A percentile compares a stretch with the other conserved stretches of the same genome.
Conservation (phyloP, 37 sponge, comb jelly and placozoan genomes). For the Aphrocallistes beatrix region DNA sequence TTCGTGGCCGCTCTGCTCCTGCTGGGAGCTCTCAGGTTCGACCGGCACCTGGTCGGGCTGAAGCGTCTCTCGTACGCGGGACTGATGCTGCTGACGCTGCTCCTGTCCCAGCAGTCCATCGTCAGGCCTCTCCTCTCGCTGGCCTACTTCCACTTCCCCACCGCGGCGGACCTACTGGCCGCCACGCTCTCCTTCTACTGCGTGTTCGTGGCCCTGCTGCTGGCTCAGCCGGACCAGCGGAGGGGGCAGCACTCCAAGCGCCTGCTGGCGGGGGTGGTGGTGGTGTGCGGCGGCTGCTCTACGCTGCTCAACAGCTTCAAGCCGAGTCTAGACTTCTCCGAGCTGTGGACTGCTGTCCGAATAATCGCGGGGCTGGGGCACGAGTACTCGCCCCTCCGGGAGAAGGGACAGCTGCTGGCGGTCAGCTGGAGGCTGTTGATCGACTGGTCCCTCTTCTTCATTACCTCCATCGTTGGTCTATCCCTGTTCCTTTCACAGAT, state of each 20-base stretch:
- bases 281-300: neutral
- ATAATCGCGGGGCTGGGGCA: neutral
- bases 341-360: neutral
- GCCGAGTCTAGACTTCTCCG: neutral
- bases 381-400: neutral
- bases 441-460: conserved; percentile 1
- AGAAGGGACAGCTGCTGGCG: neutral
- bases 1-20: neutral
- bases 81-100: neutral
- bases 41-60: neutral
- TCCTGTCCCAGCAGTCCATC: neutral
- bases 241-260: neutral
- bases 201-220: neutral
- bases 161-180: neutral
- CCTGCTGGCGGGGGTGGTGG: neutral
- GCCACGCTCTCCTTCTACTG: neutral
- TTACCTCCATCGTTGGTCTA: neutral
- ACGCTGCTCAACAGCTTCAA: neutral
- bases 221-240: neutral
- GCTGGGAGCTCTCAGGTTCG: neutral
- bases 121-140: neutral
- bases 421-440: neutral
- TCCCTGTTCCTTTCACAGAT: neutral
- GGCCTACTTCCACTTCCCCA: neutral
- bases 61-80: neutral